These are phyloP conservation scores for Cheilosia soror DNA, from an alignment of 2,888 invertebrate genomes.

Conservation along the genomic window DNA sequence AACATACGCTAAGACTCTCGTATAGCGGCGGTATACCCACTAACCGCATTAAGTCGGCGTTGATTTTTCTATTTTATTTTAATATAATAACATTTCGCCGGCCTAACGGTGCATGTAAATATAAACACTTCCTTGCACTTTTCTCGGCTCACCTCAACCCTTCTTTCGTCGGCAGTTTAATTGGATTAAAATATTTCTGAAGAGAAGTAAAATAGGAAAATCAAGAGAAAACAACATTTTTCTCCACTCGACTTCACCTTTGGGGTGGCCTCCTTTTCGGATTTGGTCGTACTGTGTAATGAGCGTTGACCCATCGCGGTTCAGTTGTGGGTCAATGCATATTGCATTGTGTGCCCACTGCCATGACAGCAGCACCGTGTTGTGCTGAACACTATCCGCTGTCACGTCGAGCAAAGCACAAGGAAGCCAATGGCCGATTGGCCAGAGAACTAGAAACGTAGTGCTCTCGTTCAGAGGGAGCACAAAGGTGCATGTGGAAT, in stretches of 20 bases:
- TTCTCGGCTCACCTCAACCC: not conserved
- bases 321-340: conserved; percentile 49
- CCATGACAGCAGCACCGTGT: not conserved
- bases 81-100: conserved; percentile 23
- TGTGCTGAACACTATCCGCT: not conserved
- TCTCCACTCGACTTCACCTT: conserved; percentile 26
- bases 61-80: not conserved
- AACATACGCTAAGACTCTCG: conserved; percentile 7
- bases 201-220: conserved; percentile 16
- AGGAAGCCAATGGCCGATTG: conserved; percentile 49
- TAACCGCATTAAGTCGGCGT: conserved; percentile 36
- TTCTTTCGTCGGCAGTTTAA: conserved; percentile 25
- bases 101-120: conserved; percentile 43
- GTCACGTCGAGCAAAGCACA: conserved; percentile 10
- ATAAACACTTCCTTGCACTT: conserved; percentile 47
- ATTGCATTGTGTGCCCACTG: conserved; percentile 27
- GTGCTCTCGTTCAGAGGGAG: not conserved
- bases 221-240: conserved; percentile 45
- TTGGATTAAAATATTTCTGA: conserved; percentile 51
- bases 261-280: conserved; percentile 31
- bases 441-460: conserved; percentile 1
- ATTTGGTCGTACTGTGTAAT: conserved; percentile 27
- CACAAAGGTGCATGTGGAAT: conserved; percentile 1
- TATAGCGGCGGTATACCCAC: conserved; percentile 3
- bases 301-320: conserved; percentile 37